Evolutionary conservation across 2,888 invertebrate genomes (phyloP).

Genomic region (Harpagoxenus sublaevis): DNA sequence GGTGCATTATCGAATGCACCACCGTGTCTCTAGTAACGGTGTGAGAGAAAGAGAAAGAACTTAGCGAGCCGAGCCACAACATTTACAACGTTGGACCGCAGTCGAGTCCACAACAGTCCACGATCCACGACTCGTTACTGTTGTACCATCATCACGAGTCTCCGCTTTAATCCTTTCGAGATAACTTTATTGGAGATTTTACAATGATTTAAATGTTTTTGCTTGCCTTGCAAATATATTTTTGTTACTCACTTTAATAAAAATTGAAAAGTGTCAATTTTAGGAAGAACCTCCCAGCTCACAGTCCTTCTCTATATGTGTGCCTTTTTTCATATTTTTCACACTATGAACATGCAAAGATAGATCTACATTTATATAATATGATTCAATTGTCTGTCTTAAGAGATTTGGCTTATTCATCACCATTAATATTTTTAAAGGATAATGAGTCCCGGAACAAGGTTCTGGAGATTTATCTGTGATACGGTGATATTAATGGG

Average conservation of each 20-base stretch:
- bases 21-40: constrained; percentile 30
- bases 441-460: neutral
- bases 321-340: neutral
- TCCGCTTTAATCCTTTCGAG: neutral
- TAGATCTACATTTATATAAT: neutral
- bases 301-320: neutral
- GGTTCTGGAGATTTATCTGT: neutral
- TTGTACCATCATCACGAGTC: neutral
- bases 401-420: neutral
- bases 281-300: neutral
- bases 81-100: neutral
- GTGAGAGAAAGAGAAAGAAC: constrained; percentile 7
- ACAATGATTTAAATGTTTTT: neutral
- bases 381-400: neutral
- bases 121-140: neutral
- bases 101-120: neutral
- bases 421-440: neutral
- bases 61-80: neutral
- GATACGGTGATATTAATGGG: neutral
- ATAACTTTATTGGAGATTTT: neutral
- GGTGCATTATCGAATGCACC: constrained; percentile 52
- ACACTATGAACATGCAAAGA: neutral
- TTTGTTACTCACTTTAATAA: neutral
- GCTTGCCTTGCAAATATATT: neutral
- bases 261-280: neutral